A percentile compares a stretch with the other conserved stretches of the same genome.
Conservation (phyloP, 2,888 invertebrate genomes). For the Andrena bicolor region DNA sequence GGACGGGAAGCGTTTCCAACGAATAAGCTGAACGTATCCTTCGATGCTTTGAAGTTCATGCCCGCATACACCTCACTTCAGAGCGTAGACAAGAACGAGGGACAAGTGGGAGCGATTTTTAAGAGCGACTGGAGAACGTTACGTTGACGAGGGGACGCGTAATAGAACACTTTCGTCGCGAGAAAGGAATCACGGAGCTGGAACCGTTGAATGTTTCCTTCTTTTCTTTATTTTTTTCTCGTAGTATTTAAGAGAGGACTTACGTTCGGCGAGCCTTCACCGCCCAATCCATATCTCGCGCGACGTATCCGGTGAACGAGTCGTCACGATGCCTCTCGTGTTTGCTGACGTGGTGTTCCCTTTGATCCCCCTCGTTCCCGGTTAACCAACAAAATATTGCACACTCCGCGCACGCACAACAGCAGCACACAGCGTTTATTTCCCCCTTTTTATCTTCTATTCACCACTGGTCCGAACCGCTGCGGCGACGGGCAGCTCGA, state of each 20-base stretch:
- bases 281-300: conserved; percentile 84
- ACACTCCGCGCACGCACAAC: conserved; percentile 68
- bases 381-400: conserved; percentile 60
- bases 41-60: background rate
- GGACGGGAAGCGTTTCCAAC: background rate
- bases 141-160: too few species aligned
- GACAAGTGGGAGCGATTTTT: background rate
- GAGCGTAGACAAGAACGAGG: background rate
- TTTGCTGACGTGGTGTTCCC: conserved; percentile 43
- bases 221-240: too few species aligned
- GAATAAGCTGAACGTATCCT: conserved; percentile 9
- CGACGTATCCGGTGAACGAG: conserved; percentile 80
- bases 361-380: conserved; percentile 11
- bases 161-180: too few species aligned
- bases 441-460: conserved; percentile 29
- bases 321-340: conserved; percentile 71
- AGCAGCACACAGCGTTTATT: conserved; percentile 53
- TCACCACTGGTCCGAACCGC: conserved; percentile 62
- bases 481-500: conserved; percentile 49
- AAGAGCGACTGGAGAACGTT: background rate
- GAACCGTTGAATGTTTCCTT: too few species aligned
- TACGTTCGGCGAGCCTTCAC: conserved; percentile 84
- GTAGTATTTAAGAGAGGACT: conserved; percentile 68
- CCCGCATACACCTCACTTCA: background rate
- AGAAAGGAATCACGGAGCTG: too few species aligned